Percentiles rank a stretch among this genome's conserved stretches.
phyloP scores from a whole-genome alignment of 1,140 invertebrate genomes.

The Oedothorax gibbosus region DNA sequence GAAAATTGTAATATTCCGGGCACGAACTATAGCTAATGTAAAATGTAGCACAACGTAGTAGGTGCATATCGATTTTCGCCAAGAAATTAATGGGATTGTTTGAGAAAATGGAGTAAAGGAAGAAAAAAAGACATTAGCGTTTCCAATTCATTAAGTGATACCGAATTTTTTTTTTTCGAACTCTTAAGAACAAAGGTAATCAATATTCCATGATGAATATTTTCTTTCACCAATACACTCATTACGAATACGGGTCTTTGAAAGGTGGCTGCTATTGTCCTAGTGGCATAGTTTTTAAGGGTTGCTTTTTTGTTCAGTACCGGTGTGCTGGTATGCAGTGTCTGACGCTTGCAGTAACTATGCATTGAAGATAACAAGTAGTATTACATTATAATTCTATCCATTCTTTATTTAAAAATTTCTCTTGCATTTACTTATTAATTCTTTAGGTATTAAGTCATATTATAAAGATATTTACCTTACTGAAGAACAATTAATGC shows the following conservation, averaged over 20 bases:
- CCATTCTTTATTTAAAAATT: too few species aligned
- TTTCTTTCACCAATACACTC: background rate
- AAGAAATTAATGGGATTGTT: slow-evolving; percentile 23
- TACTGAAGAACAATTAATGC: too few species aligned
- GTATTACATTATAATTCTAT: too few species aligned
- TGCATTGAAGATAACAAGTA: too few species aligned
- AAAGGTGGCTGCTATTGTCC: background rate
- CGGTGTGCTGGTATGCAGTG: background rate
- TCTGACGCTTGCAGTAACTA: background rate
- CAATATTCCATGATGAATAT: slow-evolving; percentile 42
- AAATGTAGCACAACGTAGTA: slow-evolving; percentile 52
- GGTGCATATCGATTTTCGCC: slow-evolving; percentile 52
- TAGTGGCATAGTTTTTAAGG: background rate
- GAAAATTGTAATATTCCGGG: slow-evolving; percentile 34
- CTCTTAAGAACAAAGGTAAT: slow-evolving; percentile 44
- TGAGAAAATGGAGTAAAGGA: slow-evolving; percentile 21
- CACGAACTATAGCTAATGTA: slow-evolving; percentile 56
- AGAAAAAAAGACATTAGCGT: slow-evolving; percentile 22
- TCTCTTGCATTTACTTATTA: too few species aligned
- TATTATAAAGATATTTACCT: too few species aligned
- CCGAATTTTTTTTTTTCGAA: slow-evolving; percentile 27
- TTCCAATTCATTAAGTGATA: slow-evolving; percentile 26
- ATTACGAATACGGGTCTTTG: background rate
- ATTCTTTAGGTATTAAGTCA: too few species aligned
- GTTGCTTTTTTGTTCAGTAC: background rate